Conservation (phyloP, 2,888 invertebrate species). For the Gonocerus acuteangulatus region DNA sequence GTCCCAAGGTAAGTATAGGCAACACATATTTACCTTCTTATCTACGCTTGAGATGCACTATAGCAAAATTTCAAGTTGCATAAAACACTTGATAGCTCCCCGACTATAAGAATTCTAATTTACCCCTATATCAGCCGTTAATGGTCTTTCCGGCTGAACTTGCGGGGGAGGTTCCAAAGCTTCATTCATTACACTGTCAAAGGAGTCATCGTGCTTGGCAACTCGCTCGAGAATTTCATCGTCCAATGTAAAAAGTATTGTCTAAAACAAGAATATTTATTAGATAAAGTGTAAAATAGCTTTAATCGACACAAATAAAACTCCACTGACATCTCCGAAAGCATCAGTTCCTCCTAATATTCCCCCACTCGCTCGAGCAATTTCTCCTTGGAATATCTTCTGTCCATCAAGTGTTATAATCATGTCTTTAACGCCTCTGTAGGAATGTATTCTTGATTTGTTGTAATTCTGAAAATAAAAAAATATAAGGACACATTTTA, state of each 20-base stretch:
- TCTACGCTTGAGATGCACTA: too few relatives aligned
- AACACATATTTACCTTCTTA: too few relatives aligned
- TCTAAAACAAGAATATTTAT: slow-evolving; percentile 50
- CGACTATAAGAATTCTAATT: too few relatives aligned
- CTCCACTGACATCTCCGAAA: slow-evolving; percentile 58
- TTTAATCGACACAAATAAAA: slow-evolving; percentile 8
- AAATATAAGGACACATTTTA: too few relatives aligned
- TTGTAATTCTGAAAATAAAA: slow-evolving; percentile 66
- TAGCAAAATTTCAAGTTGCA: too few relatives aligned
- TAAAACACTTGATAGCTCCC: too few relatives aligned
- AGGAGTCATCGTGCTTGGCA: slow-evolving; percentile 48
- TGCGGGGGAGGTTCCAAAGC: slow-evolving; percentile 40
- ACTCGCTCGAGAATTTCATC: slow-evolving; percentile 61
- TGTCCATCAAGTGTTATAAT: slow-evolving; percentile 60
- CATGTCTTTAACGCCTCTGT: slow-evolving; percentile 64
- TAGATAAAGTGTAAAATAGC: neutral
- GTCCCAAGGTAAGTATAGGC: too few relatives aligned
- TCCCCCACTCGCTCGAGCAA: slow-evolving; percentile 68
- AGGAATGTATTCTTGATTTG: slow-evolving; percentile 76
- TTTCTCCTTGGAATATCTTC: slow-evolving; percentile 71
- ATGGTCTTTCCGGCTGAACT: slow-evolving; percentile 52
- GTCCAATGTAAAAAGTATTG: slow-evolving; percentile 74
- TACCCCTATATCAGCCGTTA: slow-evolving; percentile 50
- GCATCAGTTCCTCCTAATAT: slow-evolving; percentile 60
- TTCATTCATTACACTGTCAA: slow-evolving; percentile 43